Conservation (phyloP, 1,140 invertebrate species). For the Phthorimaea operculella region DNA sequence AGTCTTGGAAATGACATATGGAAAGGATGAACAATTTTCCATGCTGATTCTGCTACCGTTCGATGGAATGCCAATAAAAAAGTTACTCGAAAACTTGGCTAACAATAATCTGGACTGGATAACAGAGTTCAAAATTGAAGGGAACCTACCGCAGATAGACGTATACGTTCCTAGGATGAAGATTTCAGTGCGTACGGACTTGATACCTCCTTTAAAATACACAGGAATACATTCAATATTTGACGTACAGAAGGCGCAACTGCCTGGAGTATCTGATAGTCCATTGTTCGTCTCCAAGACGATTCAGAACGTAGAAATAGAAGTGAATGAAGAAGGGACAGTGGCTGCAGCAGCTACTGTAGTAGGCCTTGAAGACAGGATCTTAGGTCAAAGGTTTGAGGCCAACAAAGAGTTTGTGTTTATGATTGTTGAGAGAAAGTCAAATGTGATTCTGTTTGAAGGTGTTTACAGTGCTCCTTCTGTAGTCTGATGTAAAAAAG, state of each 20-base stretch:
- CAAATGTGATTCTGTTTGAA: slow-evolving; percentile 59
- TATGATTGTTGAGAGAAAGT: slow-evolving; percentile 56
- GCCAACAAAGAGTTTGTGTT: slow-evolving; percentile 68
- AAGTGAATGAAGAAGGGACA: slow-evolving; percentile 80
- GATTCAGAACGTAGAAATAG: slow-evolving; percentile 78
- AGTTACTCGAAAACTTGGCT: slow-evolving; percentile 58
- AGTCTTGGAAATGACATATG: slow-evolving; percentile 75
- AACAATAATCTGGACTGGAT: slow-evolving; percentile 67
- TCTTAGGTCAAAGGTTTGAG: slow-evolving; percentile 58
- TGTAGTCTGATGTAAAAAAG: slow-evolving; percentile 19
- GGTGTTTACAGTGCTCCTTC: slow-evolving; percentile 55
- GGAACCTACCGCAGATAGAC: slow-evolving; percentile 64
- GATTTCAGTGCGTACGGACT: slow-evolving; percentile 67
- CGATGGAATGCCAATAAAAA: slow-evolving; percentile 49
- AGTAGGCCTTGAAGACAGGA: slow-evolving; percentile 70
- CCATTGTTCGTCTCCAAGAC: slow-evolving; percentile 67
- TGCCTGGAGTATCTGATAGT: slow-evolving; percentile 72
- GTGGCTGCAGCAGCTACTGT: slow-evolving; percentile 72
- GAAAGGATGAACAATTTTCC: slow-evolving; percentile 70
- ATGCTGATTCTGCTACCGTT: slow-evolving; percentile 76
- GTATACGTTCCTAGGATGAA: slow-evolving; percentile 74
- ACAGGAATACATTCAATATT: slow-evolving; percentile 76
- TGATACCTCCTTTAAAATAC: slow-evolving; percentile 69
- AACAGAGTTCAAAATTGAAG: slow-evolving; percentile 47
- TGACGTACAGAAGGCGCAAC: slow-evolving; percentile 66